These are phyloP conservation scores for Mesorhabditis spiculigera DNA, from an alignment of 2,888 invertebrate species.

Conservation along the genomic window DNA sequence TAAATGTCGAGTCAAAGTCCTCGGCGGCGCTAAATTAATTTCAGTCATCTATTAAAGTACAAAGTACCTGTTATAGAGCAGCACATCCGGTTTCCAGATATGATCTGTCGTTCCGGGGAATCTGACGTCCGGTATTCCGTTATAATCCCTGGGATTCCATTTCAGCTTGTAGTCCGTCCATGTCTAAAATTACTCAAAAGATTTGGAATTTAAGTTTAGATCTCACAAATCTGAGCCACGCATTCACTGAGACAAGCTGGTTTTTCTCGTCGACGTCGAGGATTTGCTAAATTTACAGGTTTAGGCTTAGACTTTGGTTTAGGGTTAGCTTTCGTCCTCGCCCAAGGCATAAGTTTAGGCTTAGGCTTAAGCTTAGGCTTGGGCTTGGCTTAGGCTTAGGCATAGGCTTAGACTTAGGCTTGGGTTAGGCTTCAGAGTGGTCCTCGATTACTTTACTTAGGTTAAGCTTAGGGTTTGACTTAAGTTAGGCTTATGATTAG, in stretches of 20 bases:
- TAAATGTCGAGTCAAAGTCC: constrained; percentile 46
- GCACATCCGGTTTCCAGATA: constrained; percentile 90
- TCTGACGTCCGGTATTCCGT: constrained; percentile 45
- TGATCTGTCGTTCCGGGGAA: constrained; percentile 47
- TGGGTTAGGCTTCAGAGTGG: no score
- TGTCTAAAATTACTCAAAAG: constrained; percentile 23
- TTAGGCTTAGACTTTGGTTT: no score
- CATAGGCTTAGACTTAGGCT: no score
- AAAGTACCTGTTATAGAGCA: constrained; percentile 21
- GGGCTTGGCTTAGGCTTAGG: no score
- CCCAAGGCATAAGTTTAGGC: no score
- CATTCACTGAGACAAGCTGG: constrained; percentile 48
- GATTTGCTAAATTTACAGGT: no score
- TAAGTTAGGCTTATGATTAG: no score
- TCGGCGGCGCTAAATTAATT: constrained; percentile 35
- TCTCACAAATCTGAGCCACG: constrained; percentile 50
- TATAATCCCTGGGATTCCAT: constrained; percentile 46
- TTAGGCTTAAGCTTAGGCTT: no score
- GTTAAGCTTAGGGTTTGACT: no score
- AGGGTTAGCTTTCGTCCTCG: no score
- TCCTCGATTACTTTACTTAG: no score
- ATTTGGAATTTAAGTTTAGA: neutral
- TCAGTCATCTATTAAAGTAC: neutral
- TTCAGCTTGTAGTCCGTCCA: constrained; percentile 48
- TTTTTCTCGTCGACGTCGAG: constrained; percentile 60